Evolutionary conservation across 23 tunicate species (phyloP), one percentile per base, ranked within the genome.

Genomic region (Trididemnum clinides): DNA sequence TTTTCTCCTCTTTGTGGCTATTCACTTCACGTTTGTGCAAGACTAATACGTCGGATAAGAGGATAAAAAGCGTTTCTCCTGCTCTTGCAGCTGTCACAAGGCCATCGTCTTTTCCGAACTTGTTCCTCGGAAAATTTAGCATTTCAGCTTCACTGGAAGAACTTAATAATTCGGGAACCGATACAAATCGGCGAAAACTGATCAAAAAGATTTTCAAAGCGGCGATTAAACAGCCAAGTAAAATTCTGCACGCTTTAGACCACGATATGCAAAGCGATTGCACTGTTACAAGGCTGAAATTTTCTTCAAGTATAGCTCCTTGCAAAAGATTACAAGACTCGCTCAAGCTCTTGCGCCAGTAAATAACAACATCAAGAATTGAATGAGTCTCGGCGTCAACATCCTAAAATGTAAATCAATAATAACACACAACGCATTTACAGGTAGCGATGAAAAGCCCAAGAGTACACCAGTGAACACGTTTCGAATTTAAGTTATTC

Each of bases 251-350:
- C 15, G 83, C 25, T 27, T 78, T 51, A 4, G 83, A 78, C 83
- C 83, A 78, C 20, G 34, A 4, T 7, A 51, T 22, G 19, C 65
- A 28, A 20, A 78, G 66, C 2, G 83, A 51, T 30, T 31, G 51
- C 36, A 78, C 28, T 18, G 32, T 3, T 3, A 51, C 66, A 4
- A 51, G 38, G 19, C 32, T 39, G 2, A 27, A 1, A 26, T 29
- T 26, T 15, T 78, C 83, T 3, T 78, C 83, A 21, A 12, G 3
- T 2, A 50, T 25, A n/a, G 4, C 2, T 30, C 66, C 83, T 31
- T 78, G 35, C 10, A 78, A 51, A 3, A 78, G 36, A 29, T 51
- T 78, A 30, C 65, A 78, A 2, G 83, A 78, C 51, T 78, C 83
- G 30, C 50, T 51, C 28, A 78, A 19, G 32, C 30, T 54, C 10